These are phyloP conservation scores for Heteractis magnifica DNA, from an alignment of 92 coral and sea anemone genomes.

Conservation along the genomic window DNA sequence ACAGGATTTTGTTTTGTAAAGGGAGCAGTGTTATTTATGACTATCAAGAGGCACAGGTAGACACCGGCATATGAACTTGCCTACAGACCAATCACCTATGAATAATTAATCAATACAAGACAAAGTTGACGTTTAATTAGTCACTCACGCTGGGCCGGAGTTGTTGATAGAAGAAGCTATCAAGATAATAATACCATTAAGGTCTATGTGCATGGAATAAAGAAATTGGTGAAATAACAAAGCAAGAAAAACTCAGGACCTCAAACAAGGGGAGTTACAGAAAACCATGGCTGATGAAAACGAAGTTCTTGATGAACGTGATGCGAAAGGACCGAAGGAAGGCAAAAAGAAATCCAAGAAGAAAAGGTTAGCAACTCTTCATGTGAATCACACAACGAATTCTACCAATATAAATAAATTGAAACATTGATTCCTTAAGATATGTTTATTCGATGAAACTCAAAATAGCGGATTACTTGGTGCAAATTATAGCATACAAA, in stretches of 20 bases:
- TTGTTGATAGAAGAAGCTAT: slow-evolving; percentile 10
- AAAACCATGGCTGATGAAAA: slow-evolving; percentile 31
- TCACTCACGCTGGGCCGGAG: slow-evolving; percentile 36
- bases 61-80: neutral
- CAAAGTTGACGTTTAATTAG: slow-evolving; percentile 31
- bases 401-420: neutral
- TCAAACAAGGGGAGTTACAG: neutral
- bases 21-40: neutral
- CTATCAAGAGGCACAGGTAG: neutral
- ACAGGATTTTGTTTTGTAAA: neutral
- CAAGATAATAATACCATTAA: neutral
- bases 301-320: slow-evolving; percentile 16
- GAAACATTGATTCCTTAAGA: neutral
- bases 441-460: neutral
- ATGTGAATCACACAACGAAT: neutral
- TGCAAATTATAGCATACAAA: neutral
- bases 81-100: slow-evolving; percentile 34
- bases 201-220: slow-evolving; percentile 20
- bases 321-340: neutral
- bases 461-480: neutral
- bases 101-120: slow-evolving; percentile 16
- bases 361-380: slow-evolving; percentile 14
- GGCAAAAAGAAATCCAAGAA: slow-evolving; percentile 35
- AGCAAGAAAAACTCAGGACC: neutral
- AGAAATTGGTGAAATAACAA: neutral